phyloP scores from a whole-genome alignment of 2,113 vertebrate species.

The Enhydra lutris region DNA sequence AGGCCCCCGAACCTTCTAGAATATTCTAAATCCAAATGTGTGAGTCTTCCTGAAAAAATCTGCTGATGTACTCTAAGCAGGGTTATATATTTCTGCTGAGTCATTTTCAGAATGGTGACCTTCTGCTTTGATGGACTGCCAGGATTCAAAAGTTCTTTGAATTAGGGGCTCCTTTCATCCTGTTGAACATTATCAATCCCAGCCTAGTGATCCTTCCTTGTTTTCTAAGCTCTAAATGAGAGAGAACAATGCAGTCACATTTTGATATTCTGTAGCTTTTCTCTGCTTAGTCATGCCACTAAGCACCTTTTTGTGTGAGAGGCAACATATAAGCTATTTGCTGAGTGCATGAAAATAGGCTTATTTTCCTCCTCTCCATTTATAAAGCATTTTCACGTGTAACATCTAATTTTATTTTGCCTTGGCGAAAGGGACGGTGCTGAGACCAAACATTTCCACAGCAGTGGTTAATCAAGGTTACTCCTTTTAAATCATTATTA shows the following conservation, averaged over 20 bases:
- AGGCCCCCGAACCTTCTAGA: neutral
- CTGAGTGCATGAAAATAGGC: neutral
- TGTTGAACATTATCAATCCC: neutral
- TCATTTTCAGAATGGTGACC: neutral
- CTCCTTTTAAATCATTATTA: conserved; percentile 25
- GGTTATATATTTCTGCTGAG: neutral
- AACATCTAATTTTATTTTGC: conserved; percentile 41
- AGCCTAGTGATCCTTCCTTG: neutral
- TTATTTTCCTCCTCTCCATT: neutral
- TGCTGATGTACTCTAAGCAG: neutral
- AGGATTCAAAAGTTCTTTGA: neutral
- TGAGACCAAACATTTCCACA: neutral
- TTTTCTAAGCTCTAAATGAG: neutral
- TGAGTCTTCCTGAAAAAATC: neutral
- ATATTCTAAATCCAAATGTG: neutral
- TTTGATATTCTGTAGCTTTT: neutral
- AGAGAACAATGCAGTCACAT: neutral
- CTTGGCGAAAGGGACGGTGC: neutral
- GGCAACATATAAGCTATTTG: neutral
- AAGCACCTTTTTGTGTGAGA: neutral
- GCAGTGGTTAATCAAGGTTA: conserved; percentile 5
- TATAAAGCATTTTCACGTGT: conserved; percentile 9
- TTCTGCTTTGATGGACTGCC: neutral
- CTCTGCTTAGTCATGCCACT: neutral
- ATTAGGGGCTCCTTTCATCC: neutral